Evolutionary conservation across 2,113 vertebrate species (phyloP).

Genomic region (Menidia beryllina): DNA sequence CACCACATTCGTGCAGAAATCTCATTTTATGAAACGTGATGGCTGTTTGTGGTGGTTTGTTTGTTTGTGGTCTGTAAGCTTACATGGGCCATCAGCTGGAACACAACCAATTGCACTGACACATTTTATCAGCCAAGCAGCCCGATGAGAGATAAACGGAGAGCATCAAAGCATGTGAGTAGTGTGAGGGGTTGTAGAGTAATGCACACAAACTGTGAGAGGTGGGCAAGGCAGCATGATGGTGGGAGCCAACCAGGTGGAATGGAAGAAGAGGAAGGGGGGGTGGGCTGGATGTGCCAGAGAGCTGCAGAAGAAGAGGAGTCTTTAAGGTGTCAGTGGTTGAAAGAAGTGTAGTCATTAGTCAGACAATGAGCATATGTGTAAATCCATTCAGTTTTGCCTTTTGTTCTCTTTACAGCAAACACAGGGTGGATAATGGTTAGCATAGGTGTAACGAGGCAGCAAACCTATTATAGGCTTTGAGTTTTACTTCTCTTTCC

Average conservation of each 20-base stretch:
- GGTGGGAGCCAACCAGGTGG: not conserved
- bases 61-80: not conserved
- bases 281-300: not conserved
- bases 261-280: not conserved
- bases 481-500: not conserved
- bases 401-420: slow-evolving; percentile 8
- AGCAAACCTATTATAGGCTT: not conserved
- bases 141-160: slow-evolving; percentile 16
- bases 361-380: not conserved
- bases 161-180: slow-evolving; percentile 11
- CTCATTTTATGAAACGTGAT: slow-evolving; percentile 6
- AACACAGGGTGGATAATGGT: slow-evolving; percentile 11
- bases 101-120: slow-evolving; percentile 7
- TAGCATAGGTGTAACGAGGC: not conserved
- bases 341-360: not conserved
- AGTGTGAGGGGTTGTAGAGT: not conserved
- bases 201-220: not conserved
- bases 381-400: slow-evolving; percentile 10
- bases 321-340: not conserved
- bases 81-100: slow-evolving; percentile 15
- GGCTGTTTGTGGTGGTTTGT: not conserved
- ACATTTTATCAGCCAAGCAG: not conserved
- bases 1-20: not conserved
- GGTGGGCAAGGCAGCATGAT: not conserved
- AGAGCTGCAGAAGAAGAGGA: not conserved